Base-by-base conservation (phyloP, 2,888 invertebrate genomes). In the Micropterix aruncella region DNA sequence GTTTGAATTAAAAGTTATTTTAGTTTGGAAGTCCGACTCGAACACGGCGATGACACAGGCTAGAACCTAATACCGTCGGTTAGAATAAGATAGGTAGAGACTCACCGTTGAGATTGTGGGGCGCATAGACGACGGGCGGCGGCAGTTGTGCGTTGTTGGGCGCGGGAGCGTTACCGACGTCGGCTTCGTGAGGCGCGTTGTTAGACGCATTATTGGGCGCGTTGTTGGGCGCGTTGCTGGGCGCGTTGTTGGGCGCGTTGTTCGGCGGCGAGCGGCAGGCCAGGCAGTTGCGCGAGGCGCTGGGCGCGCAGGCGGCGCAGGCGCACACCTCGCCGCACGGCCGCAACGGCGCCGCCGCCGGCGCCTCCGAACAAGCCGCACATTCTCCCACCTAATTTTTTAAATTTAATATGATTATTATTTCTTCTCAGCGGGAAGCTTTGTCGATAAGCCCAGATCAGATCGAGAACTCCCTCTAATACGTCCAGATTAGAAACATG, bases 211-310 rank as follows among this genome's bases (percentile, higher is more conserved):
- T 18, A 12, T 37, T 18, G 19, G 18, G 37, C n/a, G 41, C 17
- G 17, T 38, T n/a, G n/a, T 48, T 17, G 45, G 44, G 45, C 42
- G 42, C 63, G 62, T 56, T 69, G 60, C 9, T 73, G 72, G 63
- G 41, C 49, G 36, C 67, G 79, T 79, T 54, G 79, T n/a, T n/a
- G n/a, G n/a, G n/a, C 7, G 27, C 27, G 5, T 12, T 12, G 12
- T 5, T 27, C 52, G 95, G 88, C 61, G 87, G 85, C 41, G 87
- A 80, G 55, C 94, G 80, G 65, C 96, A 96, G 62, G 90, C 83
- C 14, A 96, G 92, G 70, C 96, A 96, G 70, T 95, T 95, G 73
- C 94, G 94, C 93, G 96, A 94, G 55, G 95, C 78, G n/a, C n/a
- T n/a, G 51, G 84, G 82, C 48, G 93, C 88, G 68, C 95, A 96